Evolutionary conservation across 2,113 vertebrate genomes (phyloP).

Genomic region (Myotis davidii): DNA sequence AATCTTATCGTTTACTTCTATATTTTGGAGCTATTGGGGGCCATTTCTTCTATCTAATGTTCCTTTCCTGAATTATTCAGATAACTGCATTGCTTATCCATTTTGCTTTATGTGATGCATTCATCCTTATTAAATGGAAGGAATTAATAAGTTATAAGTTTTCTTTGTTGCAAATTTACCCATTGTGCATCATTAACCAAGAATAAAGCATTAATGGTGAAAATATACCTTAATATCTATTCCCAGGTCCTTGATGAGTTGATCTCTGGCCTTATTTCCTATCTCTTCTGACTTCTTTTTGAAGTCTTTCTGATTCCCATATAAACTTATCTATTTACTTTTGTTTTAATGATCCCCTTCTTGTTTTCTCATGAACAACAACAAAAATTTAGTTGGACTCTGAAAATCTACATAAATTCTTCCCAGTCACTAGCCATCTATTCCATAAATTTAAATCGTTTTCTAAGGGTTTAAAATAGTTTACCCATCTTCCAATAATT

Average conservation of each 20-base stretch:
- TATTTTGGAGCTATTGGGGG: neutral
- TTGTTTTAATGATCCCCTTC: neutral
- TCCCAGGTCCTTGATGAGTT: neutral
- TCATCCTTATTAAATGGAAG: neutral
- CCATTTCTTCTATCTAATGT: neutral
- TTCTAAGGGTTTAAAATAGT: constrained; percentile 34
- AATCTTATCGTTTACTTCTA: neutral
- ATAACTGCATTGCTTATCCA: neutral
- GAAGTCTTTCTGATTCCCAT: neutral
- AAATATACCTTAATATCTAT: neutral
- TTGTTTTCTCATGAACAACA: constrained; percentile 3
- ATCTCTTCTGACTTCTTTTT: neutral
- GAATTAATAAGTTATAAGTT: neutral
- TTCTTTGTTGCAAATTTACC: neutral
- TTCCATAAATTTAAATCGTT: constrained; percentile 37
- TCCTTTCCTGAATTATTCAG: neutral
- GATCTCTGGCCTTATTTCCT: constrained; percentile 9
- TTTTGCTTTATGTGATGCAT: constrained; percentile 21
- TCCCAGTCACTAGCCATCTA: neutral
- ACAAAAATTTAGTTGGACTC: neutral
- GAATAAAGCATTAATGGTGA: neutral
- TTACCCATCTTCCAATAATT: constrained; percentile 2
- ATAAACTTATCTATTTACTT: neutral
- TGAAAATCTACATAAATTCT: constrained; percentile 25
- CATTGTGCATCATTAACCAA: neutral